phyloP scores from a whole-genome alignment of 2,888 invertebrate species.

The Hirtodrosophila alboralis region DNA sequence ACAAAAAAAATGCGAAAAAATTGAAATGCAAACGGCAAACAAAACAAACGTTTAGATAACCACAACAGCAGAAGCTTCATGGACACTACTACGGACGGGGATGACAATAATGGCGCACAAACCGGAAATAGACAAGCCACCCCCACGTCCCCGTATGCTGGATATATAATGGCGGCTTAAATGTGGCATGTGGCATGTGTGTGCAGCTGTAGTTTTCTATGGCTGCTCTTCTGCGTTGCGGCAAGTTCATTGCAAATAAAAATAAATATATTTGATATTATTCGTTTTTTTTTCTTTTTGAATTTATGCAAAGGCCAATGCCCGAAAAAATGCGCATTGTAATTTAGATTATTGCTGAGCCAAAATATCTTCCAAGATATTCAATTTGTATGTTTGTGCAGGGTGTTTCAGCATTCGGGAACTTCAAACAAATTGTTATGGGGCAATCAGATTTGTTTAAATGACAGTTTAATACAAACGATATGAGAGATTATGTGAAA shows the following conservation, averaged over 20 bases:
- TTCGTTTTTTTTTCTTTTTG: slow-evolving; percentile 21
- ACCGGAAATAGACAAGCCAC: slow-evolving; percentile 70
- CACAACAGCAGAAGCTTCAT: slow-evolving; percentile 33
- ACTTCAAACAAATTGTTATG: slow-evolving; percentile 32
- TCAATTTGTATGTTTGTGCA: too few species aligned
- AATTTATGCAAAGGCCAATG: slow-evolving; percentile 68
- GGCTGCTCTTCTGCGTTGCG: slow-evolving; percentile 19
- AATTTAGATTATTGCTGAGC: slow-evolving; percentile 28
- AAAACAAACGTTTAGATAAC: slow-evolving; percentile 70
- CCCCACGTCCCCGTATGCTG: slow-evolving; percentile 11
- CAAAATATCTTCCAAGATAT: slow-evolving; percentile 1
- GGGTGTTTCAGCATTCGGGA: not conserved
- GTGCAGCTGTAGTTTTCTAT: slow-evolving; percentile 30
- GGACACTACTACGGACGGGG: slow-evolving; percentile 2
- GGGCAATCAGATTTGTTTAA: not conserved
- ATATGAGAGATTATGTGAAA: too few species aligned
- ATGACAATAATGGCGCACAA: slow-evolving; percentile 57
- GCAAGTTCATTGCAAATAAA: slow-evolving; percentile 68
- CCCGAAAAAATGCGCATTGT: slow-evolving; percentile 42
- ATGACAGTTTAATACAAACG: not conserved
- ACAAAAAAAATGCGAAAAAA: slow-evolving; percentile 32
- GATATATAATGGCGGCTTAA: slow-evolving; percentile 58
- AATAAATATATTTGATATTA: slow-evolving; percentile 64
- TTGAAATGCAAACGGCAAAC: slow-evolving; percentile 65
- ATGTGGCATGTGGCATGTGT: slow-evolving; percentile 50